Base-by-base conservation (phyloP, 2,113 vertebrate genomes). In the Edolisoma coerulescens region DNA sequence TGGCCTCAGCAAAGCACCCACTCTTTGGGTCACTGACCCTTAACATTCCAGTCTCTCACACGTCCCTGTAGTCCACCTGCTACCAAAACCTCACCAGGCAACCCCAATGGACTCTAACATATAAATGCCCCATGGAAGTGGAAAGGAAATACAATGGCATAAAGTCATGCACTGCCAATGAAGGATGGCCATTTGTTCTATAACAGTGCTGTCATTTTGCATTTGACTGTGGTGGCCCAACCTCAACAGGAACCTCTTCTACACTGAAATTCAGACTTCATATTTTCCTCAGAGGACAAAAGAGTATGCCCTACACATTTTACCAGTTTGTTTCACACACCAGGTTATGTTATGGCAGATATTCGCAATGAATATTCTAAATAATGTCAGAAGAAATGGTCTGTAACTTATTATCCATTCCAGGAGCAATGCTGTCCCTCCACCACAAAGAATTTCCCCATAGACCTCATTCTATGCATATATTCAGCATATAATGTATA, bases 401-500 rank as follows among this genome's bases (percentile, higher is more conserved):
- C 64, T 93, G 57, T 61, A 69, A 84, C 65, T 27, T 61, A 28
- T 91, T 77, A 89, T 7, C 67, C 30, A 11, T 94, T 95, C 53
- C 21, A 57, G 45, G 27, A 93, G 10, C 13, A 49, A 45, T 1
- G 2, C 33, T 89, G 44, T 49, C 9, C 30, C 21, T 76, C 37
- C 5, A n/a, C 68, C 47, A 79, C 9, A 32, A 95, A 82, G 32
- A 85, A 81, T 96, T 96, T 68, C 95, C 83, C 71, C 50, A 71
- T 35, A 89, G 53, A 84, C 53, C n/a, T 41, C 15, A 80, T 83
- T 80, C 86, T 74, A 57, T 61, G 41, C 21, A 2, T 80, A 52
- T 70, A 69, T 79, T 53, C 70, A 89, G 54, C 65, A 56, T 78
- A 42, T 56, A 97, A 95, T 93, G 37, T 63, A 30, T 87, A 97